Base-by-base conservation (phyloP, 2,113 vertebrate genomes). In the Neogale vison region DNA sequence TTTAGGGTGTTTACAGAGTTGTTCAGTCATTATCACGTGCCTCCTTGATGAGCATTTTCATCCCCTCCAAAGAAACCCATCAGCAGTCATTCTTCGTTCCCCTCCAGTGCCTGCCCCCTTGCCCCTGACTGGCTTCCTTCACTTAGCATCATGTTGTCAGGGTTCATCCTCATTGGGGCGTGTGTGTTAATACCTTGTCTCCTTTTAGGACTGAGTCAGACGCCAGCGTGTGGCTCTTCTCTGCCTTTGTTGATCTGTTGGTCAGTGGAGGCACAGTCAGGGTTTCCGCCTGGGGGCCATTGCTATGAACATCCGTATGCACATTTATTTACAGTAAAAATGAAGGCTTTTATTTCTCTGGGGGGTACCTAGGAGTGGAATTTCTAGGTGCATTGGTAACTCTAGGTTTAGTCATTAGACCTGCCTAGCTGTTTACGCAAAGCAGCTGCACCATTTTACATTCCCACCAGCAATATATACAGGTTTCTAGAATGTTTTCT, bases 61-160 rank as follows among this genome's bases (percentile, higher is more conserved):
- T 71, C 34, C 52, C 45, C 69, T n/a, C 12, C 14, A 39, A 72
- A 81, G 83, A 47, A 94, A 14, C 13, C 21, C 3, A 0, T 31
- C 24, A 52, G 45, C 26, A 26, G 7, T 52, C 24, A 7, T 63
- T 72, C 26, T 7, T 36, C 23, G 18, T 18, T 89, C 42, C 13
- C 9, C 14, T 26, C 11, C 1, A 15, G 1, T n/a, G 12, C 7
- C 17, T 26, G 10, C 2, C 3, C 2, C 34, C 21, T 3, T 1
- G 7, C 59, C 59, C 13, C 4, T 14, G 45, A 9, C 79, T 9
- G 20, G n/a, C 36, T 76, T 71, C 34, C 47, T 47, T 52, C 23
- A 21, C 21, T 55, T 9, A 34, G 24, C 20, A 5, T 81, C 8
- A 15, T 29, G 26, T 83, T 57, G 63, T 55, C 76, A 59, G 15